phyloP scores from a whole-genome alignment of 2,888 invertebrate genomes.

The Erebia aethiops region DNA sequence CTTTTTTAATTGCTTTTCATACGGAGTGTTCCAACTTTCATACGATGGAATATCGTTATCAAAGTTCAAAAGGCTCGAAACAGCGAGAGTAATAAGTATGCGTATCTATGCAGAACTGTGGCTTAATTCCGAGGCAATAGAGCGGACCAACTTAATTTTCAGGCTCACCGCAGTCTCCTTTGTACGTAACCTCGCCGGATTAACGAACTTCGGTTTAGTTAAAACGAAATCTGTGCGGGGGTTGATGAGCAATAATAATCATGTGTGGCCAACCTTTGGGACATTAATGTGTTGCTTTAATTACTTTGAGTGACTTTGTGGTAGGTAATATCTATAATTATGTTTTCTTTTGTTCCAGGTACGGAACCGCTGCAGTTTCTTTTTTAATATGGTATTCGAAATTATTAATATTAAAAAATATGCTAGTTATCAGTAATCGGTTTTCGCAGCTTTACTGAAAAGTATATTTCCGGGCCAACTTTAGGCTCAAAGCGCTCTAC shows the following conservation, averaged over 20 bases:
- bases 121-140: conserved; percentile 78
- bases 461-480: not conserved
- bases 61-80: conserved; percentile 51
- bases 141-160: conserved; percentile 79
- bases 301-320: no score
- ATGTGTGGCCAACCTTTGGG: not conserved
- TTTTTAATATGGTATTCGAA: no score
- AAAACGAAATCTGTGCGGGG: conserved; percentile 40
- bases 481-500: not conserved
- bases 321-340: not conserved
- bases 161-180: conserved; percentile 77
- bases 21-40: conserved; percentile 12
- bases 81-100: conserved; percentile 41
- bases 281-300: not conserved
- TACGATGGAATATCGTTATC: conserved; percentile 37
- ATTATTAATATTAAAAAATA: no score
- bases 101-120: conserved; percentile 47
- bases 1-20: conserved; percentile 16
- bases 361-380: no score
- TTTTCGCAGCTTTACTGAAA: not conserved
- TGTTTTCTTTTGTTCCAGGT: conserved; percentile 18
- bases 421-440: no score
- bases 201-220: conserved; percentile 70
- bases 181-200: conserved; percentile 70
- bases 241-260: conserved; percentile 35